Conservation (phyloP, 1,140 invertebrate genomes). For the Gerris buenoi region DNA sequence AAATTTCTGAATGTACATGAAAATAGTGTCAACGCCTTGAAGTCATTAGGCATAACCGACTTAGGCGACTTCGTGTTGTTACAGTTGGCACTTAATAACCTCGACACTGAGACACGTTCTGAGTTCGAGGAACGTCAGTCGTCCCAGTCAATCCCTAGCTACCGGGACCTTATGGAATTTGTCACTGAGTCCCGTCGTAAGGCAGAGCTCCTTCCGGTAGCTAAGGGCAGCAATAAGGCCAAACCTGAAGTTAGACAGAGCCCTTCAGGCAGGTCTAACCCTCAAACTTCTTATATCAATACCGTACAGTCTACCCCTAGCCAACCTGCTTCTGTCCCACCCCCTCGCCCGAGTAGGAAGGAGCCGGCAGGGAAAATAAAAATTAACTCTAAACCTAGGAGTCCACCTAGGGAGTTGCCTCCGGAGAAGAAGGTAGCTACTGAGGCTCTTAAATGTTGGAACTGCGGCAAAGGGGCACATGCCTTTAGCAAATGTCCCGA, state of each 20-base stretch:
- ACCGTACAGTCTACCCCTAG: not conserved
- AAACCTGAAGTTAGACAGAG: not conserved
- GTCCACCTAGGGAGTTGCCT: not conserved
- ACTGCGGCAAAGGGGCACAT: not conserved
- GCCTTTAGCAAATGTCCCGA: not conserved
- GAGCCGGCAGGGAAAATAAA: not conserved
- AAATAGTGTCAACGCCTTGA: not conserved
- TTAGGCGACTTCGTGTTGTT: not conserved
- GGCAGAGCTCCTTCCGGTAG: not conserved
- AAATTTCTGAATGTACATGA: not conserved
- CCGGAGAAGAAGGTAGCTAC: not conserved
- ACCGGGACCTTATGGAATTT: not conserved
- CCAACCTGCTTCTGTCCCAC: not conserved
- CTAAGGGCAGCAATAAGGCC: too few relatives aligned
- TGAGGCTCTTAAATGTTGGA: not conserved
- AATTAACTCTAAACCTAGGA: not conserved
- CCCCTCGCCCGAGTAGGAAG: not conserved
- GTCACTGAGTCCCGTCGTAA: not conserved
- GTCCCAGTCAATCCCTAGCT: not conserved
- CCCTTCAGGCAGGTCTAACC: not conserved
- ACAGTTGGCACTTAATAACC: not conserved
- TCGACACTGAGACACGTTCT: not conserved
- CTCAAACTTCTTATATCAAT: not conserved
- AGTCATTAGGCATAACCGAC: not conserved
- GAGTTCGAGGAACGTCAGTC: not conserved